A percentile compares a stretch with the other conserved stretches of the same genome.
These are phyloP conservation scores for Pardosa pseudoannulata DNA, from an alignment of 2,888 invertebrate species.

Conservation along the genomic window DNA sequence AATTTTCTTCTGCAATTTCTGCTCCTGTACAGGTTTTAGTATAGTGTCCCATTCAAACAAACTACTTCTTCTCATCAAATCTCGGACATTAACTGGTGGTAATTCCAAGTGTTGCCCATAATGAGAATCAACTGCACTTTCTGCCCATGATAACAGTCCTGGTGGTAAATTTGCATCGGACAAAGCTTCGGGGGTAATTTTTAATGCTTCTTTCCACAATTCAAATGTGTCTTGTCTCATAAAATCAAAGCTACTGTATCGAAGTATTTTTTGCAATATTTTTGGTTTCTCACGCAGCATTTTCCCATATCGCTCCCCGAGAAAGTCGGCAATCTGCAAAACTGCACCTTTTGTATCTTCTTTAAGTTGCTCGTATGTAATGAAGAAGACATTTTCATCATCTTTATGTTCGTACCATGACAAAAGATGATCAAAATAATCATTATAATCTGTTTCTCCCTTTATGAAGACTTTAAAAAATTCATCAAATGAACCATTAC, in stretches of 20 bases:
- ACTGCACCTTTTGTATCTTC: slow-evolving; percentile 73
- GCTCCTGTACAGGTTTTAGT: slow-evolving; percentile 53
- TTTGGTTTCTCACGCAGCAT: slow-evolving; percentile 31
- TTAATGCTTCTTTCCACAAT: slow-evolving; percentile 43
- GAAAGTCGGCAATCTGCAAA: slow-evolving; percentile 74
- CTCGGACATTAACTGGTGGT: slow-evolving; percentile 35
- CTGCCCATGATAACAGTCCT: slow-evolving; percentile 57
- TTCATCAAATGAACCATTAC: slow-evolving; percentile 75
- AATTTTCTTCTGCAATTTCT: slow-evolving; percentile 44
- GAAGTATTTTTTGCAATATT: slow-evolving; percentile 49
- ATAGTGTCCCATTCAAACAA: slow-evolving; percentile 61
- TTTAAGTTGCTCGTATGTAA: slow-evolving; percentile 78
- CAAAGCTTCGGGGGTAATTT: slow-evolving; percentile 39
- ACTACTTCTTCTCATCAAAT: slow-evolving; percentile 63
- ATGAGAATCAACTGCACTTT: slow-evolving; percentile 64
- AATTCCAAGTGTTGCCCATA: slow-evolving; percentile 29
- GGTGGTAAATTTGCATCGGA: slow-evolving; percentile 40
- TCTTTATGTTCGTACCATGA: slow-evolving; percentile 73
- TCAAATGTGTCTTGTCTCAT: slow-evolving; percentile 63
- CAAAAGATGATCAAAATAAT: slow-evolving; percentile 71
- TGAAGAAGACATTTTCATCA: slow-evolving; percentile 76
- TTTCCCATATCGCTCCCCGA: slow-evolving; percentile 58
- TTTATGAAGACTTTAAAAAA: slow-evolving; percentile 77
- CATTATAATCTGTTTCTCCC: slow-evolving; percentile 76
- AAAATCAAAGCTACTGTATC: slow-evolving; percentile 62